Evolutionary conservation across 2,113 vertebrate species (phyloP).

Genomic region (Salvelinus alpinus): DNA sequence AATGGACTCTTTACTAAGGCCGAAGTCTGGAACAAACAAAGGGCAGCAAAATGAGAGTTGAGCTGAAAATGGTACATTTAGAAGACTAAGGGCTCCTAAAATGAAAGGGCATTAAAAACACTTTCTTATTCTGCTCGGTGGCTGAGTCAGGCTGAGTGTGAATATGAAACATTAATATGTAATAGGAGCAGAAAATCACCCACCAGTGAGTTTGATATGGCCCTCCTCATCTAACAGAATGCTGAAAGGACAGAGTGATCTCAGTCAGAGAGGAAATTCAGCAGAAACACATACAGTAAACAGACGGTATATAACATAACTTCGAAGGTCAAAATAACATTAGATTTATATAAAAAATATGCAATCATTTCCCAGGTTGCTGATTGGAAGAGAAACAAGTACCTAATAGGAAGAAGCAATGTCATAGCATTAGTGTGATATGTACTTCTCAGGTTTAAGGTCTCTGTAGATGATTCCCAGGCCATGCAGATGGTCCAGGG

Average conservation of each 20-base stretch:
- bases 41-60: neutral
- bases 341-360: too few relatives aligned
- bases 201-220: constrained; percentile 87
- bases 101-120: too few relatives aligned
- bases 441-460: constrained; percentile 88
- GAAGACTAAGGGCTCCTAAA: too few relatives aligned
- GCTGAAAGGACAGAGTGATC: constrained; percentile 64
- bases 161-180: constrained; percentile 7
- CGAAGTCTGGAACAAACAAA: constrained; percentile 75
- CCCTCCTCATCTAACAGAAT: constrained; percentile 88
- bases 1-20: constrained; percentile 85
- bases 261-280: neutral
- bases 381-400: neutral
- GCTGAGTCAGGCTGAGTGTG: constrained; percentile 12
- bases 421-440: neutral
- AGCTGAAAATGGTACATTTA: neutral
- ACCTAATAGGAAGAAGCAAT: neutral
- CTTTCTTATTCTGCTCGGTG: neutral
- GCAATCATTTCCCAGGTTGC: neutral
- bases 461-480: constrained; percentile 89
- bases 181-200: constrained; percentile 14
- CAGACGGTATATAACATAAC: neutral
- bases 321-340: neutral
- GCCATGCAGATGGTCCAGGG: constrained; percentile 83
- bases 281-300: constrained; percentile 72